Conservation (phyloP, 2,113 vertebrate genomes). For the Noturus placidus region DNA sequence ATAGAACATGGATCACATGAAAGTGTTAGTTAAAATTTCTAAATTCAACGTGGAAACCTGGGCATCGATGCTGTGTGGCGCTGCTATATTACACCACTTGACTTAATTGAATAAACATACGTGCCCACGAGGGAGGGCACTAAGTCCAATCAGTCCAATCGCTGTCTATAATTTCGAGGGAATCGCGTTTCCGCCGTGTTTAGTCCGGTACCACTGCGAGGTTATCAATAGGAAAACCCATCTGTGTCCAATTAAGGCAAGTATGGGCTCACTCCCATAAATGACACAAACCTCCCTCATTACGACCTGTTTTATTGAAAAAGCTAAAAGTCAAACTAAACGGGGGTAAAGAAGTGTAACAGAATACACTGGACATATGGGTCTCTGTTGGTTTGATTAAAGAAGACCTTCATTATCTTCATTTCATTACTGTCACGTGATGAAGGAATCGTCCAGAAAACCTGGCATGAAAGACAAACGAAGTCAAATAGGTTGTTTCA, state of each 20-base stretch:
- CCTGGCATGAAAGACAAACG: background rate
- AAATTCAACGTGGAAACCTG: conserved; percentile 18
- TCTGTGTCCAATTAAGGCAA: conserved; percentile 70
- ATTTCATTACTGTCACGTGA: conserved; percentile 15
- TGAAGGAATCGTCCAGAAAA: background rate
- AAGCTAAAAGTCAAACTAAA: conserved; percentile 58
- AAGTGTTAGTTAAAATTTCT: conserved; percentile 18
- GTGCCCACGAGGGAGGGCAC: conserved; percentile 38
- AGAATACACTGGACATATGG: conserved; percentile 37
- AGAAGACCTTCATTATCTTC: conserved; percentile 35
- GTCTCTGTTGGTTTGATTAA: conserved; percentile 22
- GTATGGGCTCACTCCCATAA: conserved; percentile 62
- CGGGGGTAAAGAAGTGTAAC: conserved; percentile 47
- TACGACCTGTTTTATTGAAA: conserved; percentile 67
- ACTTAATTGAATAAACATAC: conserved; percentile 50
- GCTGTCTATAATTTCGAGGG: conserved; percentile 49
- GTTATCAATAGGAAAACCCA: conserved; percentile 64
- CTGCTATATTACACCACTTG: conserved; percentile 41
- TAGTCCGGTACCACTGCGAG: conserved; percentile 49
- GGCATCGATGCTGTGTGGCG: conserved; percentile 7
- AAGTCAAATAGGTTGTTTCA: conserved; percentile 1
- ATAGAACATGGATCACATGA: background rate
- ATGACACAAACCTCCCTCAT: conserved; percentile 63
- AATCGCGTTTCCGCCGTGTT: conserved; percentile 41
- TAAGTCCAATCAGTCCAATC: conserved; percentile 49